Evolutionary conservation across 2,113 vertebrate genomes (phyloP), one percentile per base, ranked within the genome.

Genomic region (Canis aureus): DNA sequence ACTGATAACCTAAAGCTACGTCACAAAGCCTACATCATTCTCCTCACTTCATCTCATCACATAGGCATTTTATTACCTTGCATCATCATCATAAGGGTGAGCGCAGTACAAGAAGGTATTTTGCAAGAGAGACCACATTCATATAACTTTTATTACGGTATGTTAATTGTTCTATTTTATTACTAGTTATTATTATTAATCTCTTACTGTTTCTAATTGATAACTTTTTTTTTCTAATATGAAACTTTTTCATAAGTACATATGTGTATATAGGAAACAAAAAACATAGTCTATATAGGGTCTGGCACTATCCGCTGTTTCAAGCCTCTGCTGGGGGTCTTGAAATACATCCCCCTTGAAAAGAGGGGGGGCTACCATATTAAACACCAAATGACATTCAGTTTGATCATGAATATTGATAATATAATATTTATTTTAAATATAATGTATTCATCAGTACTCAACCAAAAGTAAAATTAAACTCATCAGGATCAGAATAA

Each of bases 401-500:
- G 49, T 91, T 92, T 74, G 71, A 97, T 91, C 97, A 97, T 94
- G 95, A 97, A 98, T 96, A 98, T 98, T 98, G 97, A 97, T 97
- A 92, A 94, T 96, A 96, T 87, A 98, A 97, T 73, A 96, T 89
- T 95, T 97, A 98, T 97, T 97, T 95, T 88, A 97, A 98, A 98
- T 97, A 95, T 95, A 97, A 96, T 98, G 62, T 89, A 97, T 97
- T 97, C 97, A 96, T 97, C 95, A 2, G 96, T 97, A 97, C 95
- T 97, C 97, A 97, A 97, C 96, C 96, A 57, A 98, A 98, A 96
- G 94, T 79, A 97, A 97, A 98, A 98, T 94, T 93, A 93, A 97
- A 96, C 97, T 98, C 98, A 98, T 98, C 97, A 98, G 96, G 69
- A 98, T 96, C 97, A 96, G 69, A 96, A 94, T 94, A 97, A 98